Conservation (phyloP, 2,888 invertebrate genomes). For the Rhimphoctona megacephalus region DNA sequence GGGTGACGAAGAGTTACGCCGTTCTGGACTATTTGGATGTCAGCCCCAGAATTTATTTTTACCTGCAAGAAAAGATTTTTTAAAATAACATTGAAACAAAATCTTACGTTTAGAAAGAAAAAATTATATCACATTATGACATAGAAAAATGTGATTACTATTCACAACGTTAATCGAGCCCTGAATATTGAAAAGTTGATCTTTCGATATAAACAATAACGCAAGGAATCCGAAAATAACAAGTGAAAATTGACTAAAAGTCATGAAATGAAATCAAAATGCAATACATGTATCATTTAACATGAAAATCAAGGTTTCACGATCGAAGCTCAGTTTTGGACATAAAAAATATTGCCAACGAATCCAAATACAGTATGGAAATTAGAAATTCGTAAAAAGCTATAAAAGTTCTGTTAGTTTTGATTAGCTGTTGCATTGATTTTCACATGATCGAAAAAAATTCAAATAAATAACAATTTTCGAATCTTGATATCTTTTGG, state of each 20-base stretch:
- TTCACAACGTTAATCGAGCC: too few species aligned
- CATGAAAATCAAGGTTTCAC: not conserved
- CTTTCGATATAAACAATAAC: too few species aligned
- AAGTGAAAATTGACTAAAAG: too few species aligned
- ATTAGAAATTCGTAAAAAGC: not conserved
- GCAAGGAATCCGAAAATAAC: too few species aligned
- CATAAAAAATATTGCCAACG: not conserved
- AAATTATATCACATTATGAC: not conserved
- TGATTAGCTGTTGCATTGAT: not conserved
- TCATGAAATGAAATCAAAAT: too few species aligned
- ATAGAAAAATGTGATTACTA: not conserved
- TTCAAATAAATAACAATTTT: too few species aligned
- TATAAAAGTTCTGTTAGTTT: not conserved
- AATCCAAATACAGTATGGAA: not conserved
- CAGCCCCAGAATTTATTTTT: conserved; percentile 81
- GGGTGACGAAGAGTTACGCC: conserved; percentile 82
- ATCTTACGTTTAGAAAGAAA: not conserved
- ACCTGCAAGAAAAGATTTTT: conserved; percentile 71
- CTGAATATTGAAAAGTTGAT: not conserved
- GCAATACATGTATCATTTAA: not conserved
- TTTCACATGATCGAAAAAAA: too few species aligned
- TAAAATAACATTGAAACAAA: not conserved
- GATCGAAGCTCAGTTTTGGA: not conserved
- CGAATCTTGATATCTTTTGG: not conserved
- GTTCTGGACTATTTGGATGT: conserved; percentile 78